Evolutionary conservation across 2,888 invertebrate species (phyloP).

Genomic region (Sarcophaga caerulescens): DNA sequence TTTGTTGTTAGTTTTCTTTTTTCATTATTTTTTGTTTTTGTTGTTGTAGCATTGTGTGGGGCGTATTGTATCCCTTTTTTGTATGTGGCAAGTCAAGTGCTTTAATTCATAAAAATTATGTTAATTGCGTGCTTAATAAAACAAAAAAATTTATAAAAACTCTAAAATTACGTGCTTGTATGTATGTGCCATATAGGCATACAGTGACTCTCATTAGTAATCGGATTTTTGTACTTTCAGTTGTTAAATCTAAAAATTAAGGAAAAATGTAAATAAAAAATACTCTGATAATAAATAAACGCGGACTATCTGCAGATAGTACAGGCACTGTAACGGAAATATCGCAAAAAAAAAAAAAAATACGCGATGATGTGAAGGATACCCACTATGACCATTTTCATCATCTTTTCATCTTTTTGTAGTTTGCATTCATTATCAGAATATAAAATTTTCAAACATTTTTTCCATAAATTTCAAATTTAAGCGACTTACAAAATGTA

Average conservation of each 20-base stretch:
- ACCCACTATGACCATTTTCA: too few species aligned
- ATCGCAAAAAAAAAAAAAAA: too few species aligned
- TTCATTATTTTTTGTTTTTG: constrained; percentile 12
- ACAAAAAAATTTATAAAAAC: constrained; percentile 20
- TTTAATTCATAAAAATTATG: constrained; percentile 61
- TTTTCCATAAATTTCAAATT: too few species aligned
- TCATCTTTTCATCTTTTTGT: too few species aligned
- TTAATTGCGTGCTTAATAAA: constrained; percentile 60
- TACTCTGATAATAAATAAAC: too few species aligned
- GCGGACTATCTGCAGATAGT: too few species aligned
- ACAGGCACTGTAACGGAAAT: too few species aligned
- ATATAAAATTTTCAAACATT: too few species aligned
- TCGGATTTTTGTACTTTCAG: background rate
- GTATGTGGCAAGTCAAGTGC: constrained; percentile 40
- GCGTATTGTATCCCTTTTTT: constrained; percentile 16
- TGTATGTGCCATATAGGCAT: background rate
- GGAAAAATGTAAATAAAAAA: too few species aligned
- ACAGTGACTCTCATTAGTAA: background rate
- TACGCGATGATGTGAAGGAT: too few species aligned
- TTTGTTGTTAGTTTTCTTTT: constrained; percentile 21
- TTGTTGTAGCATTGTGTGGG: constrained; percentile 6
- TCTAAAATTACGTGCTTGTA: constrained; percentile 36
- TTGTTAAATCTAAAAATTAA: background rate
- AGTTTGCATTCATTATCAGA: too few species aligned
- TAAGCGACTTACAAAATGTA: too few species aligned